Conservation (phyloP, 2,797 vertebrate species). For the Psittacula echo region DNA sequence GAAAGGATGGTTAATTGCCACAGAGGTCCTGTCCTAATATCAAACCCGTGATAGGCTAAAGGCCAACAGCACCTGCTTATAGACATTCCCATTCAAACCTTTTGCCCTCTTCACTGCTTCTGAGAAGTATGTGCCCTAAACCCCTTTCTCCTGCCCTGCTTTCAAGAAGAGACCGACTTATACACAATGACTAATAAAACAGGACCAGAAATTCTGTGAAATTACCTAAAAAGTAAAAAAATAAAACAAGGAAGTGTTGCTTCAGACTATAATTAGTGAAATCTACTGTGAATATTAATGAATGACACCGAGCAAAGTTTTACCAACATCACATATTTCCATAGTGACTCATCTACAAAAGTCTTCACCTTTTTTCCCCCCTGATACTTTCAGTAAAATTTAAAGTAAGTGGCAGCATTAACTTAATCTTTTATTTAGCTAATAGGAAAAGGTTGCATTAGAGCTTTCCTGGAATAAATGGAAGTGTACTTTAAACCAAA, state of each 20-base stretch:
- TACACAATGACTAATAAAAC: neutral
- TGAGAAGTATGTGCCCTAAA: neutral
- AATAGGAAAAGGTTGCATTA: slow-evolving; percentile 39
- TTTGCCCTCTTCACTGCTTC: neutral
- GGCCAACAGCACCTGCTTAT: neutral
- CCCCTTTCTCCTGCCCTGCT: neutral
- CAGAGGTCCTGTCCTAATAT: accelerated
- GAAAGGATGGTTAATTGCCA: neutral
- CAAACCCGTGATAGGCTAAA: neutral
- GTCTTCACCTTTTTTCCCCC: neutral
- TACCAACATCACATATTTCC: neutral
- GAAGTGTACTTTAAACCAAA: slow-evolving; percentile 29
- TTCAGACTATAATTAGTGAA: neutral
- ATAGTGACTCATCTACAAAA: neutral
- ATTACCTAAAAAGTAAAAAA: neutral
- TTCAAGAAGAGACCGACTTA: neutral
- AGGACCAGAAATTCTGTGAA: neutral
- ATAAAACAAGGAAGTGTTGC: neutral
- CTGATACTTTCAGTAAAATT: slow-evolving; percentile 29
- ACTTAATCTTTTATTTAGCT: slow-evolving; percentile 49
- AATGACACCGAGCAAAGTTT: neutral
- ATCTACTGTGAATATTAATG: neutral
- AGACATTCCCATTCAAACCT: neutral
- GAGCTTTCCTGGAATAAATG: slow-evolving; percentile 53
- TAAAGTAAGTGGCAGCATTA: slow-evolving; percentile 20